Evolutionary conservation across 1,140 invertebrate species (phyloP).

Genomic region (Drosophila saltans): DNA sequence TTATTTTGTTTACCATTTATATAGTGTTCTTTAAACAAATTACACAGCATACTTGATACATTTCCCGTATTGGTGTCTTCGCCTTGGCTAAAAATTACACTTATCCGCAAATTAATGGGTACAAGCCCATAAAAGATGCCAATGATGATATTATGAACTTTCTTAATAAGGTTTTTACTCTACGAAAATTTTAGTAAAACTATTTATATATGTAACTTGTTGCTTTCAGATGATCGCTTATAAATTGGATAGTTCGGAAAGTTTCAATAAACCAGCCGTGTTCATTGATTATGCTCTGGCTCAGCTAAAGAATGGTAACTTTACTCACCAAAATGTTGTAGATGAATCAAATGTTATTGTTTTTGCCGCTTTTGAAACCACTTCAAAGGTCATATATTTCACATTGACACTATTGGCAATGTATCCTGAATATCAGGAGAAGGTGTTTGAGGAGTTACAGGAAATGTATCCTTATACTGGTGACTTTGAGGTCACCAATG

Average conservation of each 20-base stretch:
- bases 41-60: not conserved
- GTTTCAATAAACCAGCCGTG: not conserved
- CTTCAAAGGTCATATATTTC: conserved; percentile 43
- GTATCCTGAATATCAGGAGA: conserved; percentile 84
- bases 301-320: conserved; percentile 30
- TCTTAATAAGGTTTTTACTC: not conserved
- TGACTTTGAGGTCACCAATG: conserved; percentile 83
- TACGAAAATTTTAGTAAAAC: too few species aligned
- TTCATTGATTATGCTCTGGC: conserved; percentile 42
- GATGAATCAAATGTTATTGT: conserved; percentile 58
- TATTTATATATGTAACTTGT: not conserved
- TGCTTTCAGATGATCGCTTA: conserved; percentile 4
- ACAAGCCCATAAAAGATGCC: not conserved
- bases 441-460: conserved; percentile 85
- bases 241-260: not conserved
- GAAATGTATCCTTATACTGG: conserved; percentile 84
- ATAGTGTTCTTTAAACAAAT: not conserved
- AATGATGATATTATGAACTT: not conserved
- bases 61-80: not conserved
- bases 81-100: conserved; percentile 19
- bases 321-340: conserved; percentile 45
- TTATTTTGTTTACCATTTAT: too few species aligned
- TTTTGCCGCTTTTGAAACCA: conserved; percentile 63
- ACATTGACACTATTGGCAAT: conserved; percentile 59
- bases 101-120: conserved; percentile 4